phyloP scores from a whole-genome alignment of 2,113 vertebrate species.

The Hippopotamus amphibius region DNA sequence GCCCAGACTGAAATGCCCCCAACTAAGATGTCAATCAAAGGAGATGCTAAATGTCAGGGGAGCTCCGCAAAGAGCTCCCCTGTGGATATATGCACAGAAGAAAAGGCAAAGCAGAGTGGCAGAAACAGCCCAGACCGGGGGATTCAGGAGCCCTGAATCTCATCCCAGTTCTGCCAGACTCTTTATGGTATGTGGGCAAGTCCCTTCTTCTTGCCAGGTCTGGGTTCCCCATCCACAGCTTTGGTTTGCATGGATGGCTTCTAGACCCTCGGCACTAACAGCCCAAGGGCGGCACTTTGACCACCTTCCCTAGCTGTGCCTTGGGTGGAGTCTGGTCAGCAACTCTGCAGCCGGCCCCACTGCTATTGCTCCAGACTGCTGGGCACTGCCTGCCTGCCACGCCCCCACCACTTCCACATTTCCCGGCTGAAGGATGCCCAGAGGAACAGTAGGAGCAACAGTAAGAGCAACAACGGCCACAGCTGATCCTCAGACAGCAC shows the following conservation, averaged over 20 bases:
- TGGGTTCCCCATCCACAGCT: not conserved
- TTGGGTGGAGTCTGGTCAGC: not conserved
- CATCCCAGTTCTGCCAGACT: not conserved
- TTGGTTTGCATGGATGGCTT: not conserved
- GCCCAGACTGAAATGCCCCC: not conserved
- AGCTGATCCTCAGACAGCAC: not conserved
- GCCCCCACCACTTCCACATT: no score
- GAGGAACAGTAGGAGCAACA: not conserved
- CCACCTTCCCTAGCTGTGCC: not conserved
- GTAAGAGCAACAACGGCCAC: not conserved
- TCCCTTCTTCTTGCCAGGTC: not conserved
- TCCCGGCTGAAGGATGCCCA: not conserved
- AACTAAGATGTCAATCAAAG: not conserved
- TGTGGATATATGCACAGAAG: fast-evolving
- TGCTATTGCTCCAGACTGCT: no score
- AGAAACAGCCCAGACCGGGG: not conserved
- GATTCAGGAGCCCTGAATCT: not conserved
- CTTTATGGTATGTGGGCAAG: no score
- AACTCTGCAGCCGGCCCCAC: not conserved
- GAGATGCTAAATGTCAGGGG: not conserved
- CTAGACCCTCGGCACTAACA: not conserved
- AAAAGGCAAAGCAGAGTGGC: not conserved
- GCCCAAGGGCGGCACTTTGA: not conserved
- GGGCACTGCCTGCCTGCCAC: fast-evolving
- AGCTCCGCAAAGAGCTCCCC: not conserved